A percentile compares a stretch with the other conserved stretches of the same genome.
phyloP scores from a whole-genome alignment of 2,888 invertebrate genomes.

The Caenorhabditis japonica region DNA sequence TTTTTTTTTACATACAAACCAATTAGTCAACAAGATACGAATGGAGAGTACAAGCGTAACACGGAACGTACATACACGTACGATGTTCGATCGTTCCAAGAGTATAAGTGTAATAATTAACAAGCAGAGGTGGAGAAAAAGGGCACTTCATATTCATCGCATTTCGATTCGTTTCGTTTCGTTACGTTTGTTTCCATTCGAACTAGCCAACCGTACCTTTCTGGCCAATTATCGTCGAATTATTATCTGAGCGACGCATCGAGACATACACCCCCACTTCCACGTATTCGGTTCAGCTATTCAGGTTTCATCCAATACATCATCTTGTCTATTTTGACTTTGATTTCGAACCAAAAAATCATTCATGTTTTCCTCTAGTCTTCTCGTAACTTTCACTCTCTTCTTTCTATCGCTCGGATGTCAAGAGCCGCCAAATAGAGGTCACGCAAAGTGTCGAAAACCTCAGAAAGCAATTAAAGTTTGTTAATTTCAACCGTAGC shows the following conservation, averaged over 20 bases:
- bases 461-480: constrained; percentile 32
- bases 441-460: constrained; percentile 34
- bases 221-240: constrained; percentile 43
- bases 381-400: neutral
- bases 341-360: no score
- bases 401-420: constrained; percentile 6
- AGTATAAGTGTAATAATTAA: constrained; percentile 44
- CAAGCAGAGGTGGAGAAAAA: constrained; percentile 16
- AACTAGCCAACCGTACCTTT: constrained; percentile 1
- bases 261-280: constrained; percentile 24
- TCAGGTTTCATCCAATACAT: neutral
- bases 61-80: constrained; percentile 34
- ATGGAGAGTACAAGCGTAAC: constrained; percentile 9
- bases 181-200: no score
- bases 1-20: no score
- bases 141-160: constrained; percentile 30
- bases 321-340: no score
- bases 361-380: neutral
- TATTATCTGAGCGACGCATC: constrained; percentile 51
- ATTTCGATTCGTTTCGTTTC: constrained; percentile 6
- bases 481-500: no score
- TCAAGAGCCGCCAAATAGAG: constrained; percentile 33
- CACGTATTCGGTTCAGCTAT: neutral
- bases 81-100: constrained; percentile 39
- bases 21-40: neutral